Percentiles rank a stretch among this genome's conserved stretches.
Evolutionary conservation across 2,113 vertebrate genomes (phyloP).

Genomic region (Elephantulus edwardii): DNA sequence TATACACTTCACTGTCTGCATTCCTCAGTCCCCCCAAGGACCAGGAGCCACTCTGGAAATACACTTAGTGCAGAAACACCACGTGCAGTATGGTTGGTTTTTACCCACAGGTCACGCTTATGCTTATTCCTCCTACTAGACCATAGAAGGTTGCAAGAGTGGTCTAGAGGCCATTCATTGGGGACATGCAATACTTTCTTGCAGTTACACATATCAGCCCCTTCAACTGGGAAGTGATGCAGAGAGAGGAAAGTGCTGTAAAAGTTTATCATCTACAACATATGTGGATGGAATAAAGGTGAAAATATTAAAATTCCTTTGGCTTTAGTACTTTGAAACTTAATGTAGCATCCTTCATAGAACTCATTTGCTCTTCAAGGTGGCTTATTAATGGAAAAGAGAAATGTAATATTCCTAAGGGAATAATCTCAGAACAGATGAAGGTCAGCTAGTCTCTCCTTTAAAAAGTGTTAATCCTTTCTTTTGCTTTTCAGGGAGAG

Average conservation of each 20-base stretch:
- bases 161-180: not conserved
- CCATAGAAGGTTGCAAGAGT: not conserved
- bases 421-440: slow-evolving; percentile 67
- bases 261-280: slow-evolving; percentile 68
- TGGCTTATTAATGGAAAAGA: slow-evolving; percentile 65
- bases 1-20: not conserved
- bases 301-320: slow-evolving; percentile 42
- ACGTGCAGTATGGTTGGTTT: not conserved
- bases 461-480: slow-evolving; percentile 42
- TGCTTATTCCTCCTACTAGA: slow-evolving; percentile 33
- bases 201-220: not conserved
- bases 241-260: slow-evolving; percentile 57
- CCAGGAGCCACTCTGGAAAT: slow-evolving; percentile 37
- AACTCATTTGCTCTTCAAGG: slow-evolving; percentile 75
- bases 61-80: not conserved
- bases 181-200: not conserved
- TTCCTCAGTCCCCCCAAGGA: not conserved
- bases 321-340: slow-evolving; percentile 66
- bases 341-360: slow-evolving; percentile 67
- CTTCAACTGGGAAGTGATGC: not conserved
- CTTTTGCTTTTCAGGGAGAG: too few relatives aligned
- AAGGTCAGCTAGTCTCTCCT: slow-evolving; percentile 62
- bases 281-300: slow-evolving; percentile 66
- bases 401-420: slow-evolving; percentile 68
- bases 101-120: not conserved